These are phyloP conservation scores for Buathra laborator DNA, from an alignment of 2,888 invertebrate species.

Conservation along the genomic window DNA sequence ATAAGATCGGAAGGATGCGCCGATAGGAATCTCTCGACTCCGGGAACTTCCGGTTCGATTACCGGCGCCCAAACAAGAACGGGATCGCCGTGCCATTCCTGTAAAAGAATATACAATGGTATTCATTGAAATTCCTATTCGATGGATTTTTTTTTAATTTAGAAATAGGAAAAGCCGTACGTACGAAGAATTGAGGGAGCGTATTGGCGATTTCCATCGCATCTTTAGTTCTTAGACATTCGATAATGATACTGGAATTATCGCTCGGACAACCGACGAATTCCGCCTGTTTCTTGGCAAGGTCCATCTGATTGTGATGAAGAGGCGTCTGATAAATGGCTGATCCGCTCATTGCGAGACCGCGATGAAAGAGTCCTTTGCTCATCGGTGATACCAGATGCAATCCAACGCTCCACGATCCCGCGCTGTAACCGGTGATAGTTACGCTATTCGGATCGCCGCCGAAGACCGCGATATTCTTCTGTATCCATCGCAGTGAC, in stretches of 20 bases:
- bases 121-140: too few species aligned
- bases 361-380: constrained; percentile 89
- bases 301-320: constrained; percentile 86
- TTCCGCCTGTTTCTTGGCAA: constrained; percentile 88
- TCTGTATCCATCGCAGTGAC: constrained; percentile 88
- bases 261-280: constrained; percentile 87
- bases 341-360: constrained; percentile 89
- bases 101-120: constrained; percentile 38
- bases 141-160: too few species aligned
- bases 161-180: background rate
- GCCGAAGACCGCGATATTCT: constrained; percentile 87
- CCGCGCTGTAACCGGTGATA: constrained; percentile 87
- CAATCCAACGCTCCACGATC: constrained; percentile 83
- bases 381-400: constrained; percentile 88
- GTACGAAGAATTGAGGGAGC: constrained; percentile 67
- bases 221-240: constrained; percentile 87
- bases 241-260: constrained; percentile 86
- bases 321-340: constrained; percentile 87
- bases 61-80: constrained; percentile 88
- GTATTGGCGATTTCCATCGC: constrained; percentile 70
- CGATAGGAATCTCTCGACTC: constrained; percentile 88
- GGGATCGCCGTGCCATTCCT: constrained; percentile 87
- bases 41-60: constrained; percentile 88
- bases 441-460: constrained; percentile 86
- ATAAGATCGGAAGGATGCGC: constrained; percentile 88